Evolutionary conservation across 2,113 vertebrate genomes (phyloP).

Genomic region (Machaerirhynchus nigripectus): DNA sequence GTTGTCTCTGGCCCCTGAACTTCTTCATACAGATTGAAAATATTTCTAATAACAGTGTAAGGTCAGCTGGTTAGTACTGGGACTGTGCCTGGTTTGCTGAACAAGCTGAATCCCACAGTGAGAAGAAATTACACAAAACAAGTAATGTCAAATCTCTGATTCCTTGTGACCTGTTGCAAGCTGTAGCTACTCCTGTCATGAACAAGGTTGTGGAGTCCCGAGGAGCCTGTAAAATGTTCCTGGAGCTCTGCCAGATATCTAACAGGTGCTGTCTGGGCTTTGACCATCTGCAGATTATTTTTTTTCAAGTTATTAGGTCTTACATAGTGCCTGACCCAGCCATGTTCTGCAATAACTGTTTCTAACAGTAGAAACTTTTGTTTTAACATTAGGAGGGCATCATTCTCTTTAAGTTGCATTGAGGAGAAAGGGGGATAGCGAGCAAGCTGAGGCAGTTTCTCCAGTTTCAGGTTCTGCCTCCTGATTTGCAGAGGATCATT

Average conservation of each 20-base stretch:
- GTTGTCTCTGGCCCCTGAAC: background rate
- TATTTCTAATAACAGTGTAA: background rate
- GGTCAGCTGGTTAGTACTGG: background rate
- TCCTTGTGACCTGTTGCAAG: accelerated
- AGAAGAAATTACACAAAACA: background rate
- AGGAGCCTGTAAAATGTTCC: background rate
- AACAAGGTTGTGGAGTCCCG: background rate
- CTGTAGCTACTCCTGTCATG: background rate
- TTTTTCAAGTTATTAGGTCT: background rate
- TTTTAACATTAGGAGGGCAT: background rate
- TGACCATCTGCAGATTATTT: background rate
- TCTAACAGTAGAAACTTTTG: background rate
- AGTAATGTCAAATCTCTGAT: background rate
- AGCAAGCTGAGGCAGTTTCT: background rate
- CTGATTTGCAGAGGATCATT: background rate
- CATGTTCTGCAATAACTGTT: background rate
- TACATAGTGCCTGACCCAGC: background rate
- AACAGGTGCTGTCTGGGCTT: background rate
- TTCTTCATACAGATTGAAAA: background rate
- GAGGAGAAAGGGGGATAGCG: background rate
- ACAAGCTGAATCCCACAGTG: background rate
- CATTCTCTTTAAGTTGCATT: background rate
- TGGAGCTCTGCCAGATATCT: background rate
- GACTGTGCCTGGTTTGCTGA: background rate
- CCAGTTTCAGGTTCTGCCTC: background rate